Base-by-base conservation (phyloP, 2,797 vertebrate species). In the Loris lydekkerianus region DNA sequence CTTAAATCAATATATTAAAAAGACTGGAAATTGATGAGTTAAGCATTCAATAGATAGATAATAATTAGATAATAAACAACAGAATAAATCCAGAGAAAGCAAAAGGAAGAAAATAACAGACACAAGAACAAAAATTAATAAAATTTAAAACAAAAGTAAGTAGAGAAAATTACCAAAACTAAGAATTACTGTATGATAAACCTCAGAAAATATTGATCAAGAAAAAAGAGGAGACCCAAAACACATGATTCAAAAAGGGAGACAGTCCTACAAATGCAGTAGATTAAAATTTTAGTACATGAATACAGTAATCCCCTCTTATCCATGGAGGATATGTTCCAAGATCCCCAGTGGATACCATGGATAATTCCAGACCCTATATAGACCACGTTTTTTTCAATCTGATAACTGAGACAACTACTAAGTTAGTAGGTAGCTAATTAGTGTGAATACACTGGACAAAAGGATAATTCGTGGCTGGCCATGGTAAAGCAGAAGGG, bases 131-230 rank as follows among this genome's bases (percentile, higher is more conserved):
- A 89, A 78, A 84, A n/a, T 23, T 84, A 89, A 70, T 94, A 43
- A 89, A 69, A 53, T 70, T 77, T 29, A 94, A 84, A 88, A 56
- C 43, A 82, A 94, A n/a, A 18, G 13, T 76, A 84, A 65, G 4
- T 92, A 86, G 56, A 90, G 2, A 85, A 85, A 17, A 81, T 20
- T 8, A 56, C 53, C 67, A 86, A 94, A 92, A 56, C 40, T 37
- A 83, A 78, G 43, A 84, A 84, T 63, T 85, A 40, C 37, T 72
- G 5, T 67, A 92, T 88, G 43, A 83, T 27, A 61, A 88, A 91
- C 53, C 43, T 78, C 40, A 84, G 40, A 23, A 93, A 93, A 84
- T 91, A 40, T 10, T 88, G 46, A 88, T 93, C n/a, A 78, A 72
- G 53, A 63, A 92, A 86, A 86, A 49, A 69, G 9, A 72, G 21